Conservation (phyloP, 2,797 vertebrate genomes). For the Oophaga sylvatica region DNA sequence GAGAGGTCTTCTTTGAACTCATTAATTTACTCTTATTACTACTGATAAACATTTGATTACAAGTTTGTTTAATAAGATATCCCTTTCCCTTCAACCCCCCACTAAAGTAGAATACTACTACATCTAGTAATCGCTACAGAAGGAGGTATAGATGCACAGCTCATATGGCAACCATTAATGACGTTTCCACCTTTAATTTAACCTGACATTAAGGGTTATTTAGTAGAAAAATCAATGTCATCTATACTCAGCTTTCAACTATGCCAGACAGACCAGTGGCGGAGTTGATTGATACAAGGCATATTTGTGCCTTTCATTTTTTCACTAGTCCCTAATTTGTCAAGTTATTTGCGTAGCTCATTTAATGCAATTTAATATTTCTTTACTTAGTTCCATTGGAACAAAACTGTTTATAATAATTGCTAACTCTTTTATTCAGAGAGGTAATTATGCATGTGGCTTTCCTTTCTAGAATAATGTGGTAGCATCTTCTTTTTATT, state of each 20-base stretch:
- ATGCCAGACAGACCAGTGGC: background rate
- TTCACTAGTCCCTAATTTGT: background rate
- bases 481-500: background rate
- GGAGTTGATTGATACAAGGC: background rate
- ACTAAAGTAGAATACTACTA: background rate
- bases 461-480: background rate
- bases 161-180: background rate
- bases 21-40: background rate
- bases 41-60: background rate
- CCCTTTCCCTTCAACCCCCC: no score
- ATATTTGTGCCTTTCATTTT: background rate
- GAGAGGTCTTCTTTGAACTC: background rate
- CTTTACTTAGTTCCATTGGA: background rate
- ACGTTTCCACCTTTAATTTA: background rate
- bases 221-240: background rate
- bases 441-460: background rate
- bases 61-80: no score
- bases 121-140: background rate
- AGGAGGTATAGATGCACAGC: background rate
- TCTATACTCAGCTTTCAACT: background rate
- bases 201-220: background rate
- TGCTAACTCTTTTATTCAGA: background rate
- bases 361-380: background rate
- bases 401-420: constrained; percentile 1
- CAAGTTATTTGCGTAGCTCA: background rate